Conservation (phyloP, 2,888 invertebrate genomes). For the Calameuta idolon region DNA sequence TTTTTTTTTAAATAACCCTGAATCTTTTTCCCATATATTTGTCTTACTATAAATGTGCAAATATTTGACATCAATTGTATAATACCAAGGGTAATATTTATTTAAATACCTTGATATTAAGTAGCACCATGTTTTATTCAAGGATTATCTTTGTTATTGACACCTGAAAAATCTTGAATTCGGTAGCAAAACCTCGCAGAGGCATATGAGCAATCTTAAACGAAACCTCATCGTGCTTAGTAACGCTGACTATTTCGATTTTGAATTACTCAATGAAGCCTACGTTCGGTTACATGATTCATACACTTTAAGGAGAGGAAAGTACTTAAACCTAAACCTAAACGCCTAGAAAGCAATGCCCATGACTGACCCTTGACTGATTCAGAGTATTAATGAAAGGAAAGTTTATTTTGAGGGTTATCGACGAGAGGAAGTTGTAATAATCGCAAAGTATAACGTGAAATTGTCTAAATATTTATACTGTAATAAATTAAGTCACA, state of each 20-base stretch:
- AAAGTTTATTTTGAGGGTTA: not conserved
- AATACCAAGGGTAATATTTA: not conserved
- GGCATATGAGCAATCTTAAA: not conserved
- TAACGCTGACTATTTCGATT: not conserved
- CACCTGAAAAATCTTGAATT: not conserved
- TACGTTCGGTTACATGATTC: not conserved
- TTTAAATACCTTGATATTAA: not conserved
- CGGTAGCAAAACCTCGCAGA: not conserved
- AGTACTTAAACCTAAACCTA: not conserved
- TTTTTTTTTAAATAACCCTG: not conserved
- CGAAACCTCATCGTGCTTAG: not conserved
- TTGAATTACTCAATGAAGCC: not conserved
- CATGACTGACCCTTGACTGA: not conserved
- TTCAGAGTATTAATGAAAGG: not conserved
- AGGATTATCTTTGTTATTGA: not conserved
- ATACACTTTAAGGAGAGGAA: not conserved
- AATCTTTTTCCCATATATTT: not conserved
- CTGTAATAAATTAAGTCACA: not conserved
- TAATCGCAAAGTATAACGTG: not conserved
- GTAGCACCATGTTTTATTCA: not conserved
- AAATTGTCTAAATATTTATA: not conserved
- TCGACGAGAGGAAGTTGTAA: too few relatives aligned
- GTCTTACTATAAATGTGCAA: not conserved
- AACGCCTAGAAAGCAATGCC: not conserved
- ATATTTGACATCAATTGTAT: not conserved